Conservation (phyloP, 2,888 invertebrate species). For the Syrista parreyssii region DNA sequence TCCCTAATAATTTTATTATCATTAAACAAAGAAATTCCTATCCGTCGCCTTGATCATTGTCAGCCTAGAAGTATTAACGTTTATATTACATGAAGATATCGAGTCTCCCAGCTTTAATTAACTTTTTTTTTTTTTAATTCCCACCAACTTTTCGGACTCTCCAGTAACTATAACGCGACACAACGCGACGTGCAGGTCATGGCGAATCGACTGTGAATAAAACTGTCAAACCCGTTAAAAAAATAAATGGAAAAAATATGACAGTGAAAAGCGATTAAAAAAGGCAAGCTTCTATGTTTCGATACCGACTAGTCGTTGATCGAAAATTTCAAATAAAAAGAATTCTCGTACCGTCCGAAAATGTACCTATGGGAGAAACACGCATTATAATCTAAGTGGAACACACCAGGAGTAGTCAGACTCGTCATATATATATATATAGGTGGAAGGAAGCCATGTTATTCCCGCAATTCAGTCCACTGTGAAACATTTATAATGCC, state of each 20-base stretch:
- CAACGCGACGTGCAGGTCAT: too few species aligned
- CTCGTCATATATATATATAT: background rate
- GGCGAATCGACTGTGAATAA: background rate
- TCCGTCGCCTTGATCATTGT: too few species aligned
- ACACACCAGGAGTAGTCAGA: background rate
- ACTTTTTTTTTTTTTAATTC: too few species aligned
- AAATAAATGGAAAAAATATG: background rate
- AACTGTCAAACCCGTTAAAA: background rate
- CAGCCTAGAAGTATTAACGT: too few species aligned
- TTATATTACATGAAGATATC: too few species aligned
- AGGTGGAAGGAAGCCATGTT: background rate
- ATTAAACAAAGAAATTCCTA: too few species aligned
- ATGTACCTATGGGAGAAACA: background rate
- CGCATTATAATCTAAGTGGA: background rate
- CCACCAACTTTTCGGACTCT: too few species aligned
- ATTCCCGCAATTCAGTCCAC: background rate
- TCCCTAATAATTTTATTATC: too few species aligned
- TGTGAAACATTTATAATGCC: background rate
- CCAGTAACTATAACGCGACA: too few species aligned
- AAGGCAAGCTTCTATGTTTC: background rate
- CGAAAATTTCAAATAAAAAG: background rate
- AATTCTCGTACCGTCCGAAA: background rate
- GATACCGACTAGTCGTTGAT: background rate
- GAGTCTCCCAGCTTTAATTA: too few species aligned
- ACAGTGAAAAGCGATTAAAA: background rate